phyloP scores from a whole-genome alignment of 2,113 vertebrate genomes.

The Camelus dromedarius region DNA sequence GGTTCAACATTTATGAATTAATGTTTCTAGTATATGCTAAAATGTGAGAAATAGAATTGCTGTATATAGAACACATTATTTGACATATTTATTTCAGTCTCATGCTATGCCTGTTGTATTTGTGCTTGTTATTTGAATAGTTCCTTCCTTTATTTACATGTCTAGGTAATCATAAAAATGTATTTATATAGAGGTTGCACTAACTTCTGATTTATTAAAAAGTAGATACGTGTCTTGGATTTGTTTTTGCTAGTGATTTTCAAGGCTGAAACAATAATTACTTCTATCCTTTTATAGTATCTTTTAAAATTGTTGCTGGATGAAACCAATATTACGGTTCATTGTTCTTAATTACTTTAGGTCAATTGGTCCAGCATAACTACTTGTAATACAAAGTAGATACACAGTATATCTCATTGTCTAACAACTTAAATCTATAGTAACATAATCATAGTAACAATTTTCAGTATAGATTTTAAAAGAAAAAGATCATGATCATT shows the following conservation, averaged over 20 bases:
- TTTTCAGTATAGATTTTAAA: neutral
- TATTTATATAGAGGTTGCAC: neutral
- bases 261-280: slow-evolving; percentile 45
- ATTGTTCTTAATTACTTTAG: slow-evolving; percentile 50
- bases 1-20: neutral
- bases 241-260: slow-evolving; percentile 62
- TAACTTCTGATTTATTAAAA: neutral
- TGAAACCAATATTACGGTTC: neutral
- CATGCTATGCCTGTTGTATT: neutral
- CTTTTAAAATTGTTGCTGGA: slow-evolving; percentile 47
- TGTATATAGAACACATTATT: neutral
- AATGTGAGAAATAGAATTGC: neutral
- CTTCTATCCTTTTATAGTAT: neutral
- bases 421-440: neutral
- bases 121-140: neutral
- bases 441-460: neutral
- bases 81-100: neutral
- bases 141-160: neutral
- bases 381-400: neutral
- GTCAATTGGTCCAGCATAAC: neutral
- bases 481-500: neutral
- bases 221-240: neutral
- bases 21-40: neutral
- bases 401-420: neutral
- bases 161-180: neutral